Conservation (phyloP, 1,140 invertebrate species). For the Eubasilissa regina region DNA sequence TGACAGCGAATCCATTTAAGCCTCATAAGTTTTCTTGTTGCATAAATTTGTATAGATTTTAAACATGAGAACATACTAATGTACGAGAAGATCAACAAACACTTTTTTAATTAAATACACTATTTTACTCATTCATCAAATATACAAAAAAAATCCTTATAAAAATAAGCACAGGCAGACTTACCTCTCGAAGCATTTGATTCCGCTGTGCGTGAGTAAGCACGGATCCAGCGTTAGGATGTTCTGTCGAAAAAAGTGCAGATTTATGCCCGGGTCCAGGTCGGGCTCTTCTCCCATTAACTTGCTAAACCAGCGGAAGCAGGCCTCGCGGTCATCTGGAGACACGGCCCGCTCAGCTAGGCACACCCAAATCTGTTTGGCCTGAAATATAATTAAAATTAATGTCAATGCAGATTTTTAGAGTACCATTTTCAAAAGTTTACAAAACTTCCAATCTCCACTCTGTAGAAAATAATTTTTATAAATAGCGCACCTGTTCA, state of each 20-base stretch:
- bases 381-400: conserved; percentile 72
- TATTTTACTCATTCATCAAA: too few relatives aligned
- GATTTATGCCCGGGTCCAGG: conserved; percentile 95
- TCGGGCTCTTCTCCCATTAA: conserved; percentile 98
- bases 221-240: conserved; percentile 93
- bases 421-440: too few relatives aligned
- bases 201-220: conserved; percentile 94
- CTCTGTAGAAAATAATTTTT: background rate
- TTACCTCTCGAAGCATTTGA: conserved; percentile 83
- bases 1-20: too few relatives aligned
- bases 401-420: background rate
- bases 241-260: conserved; percentile 97
- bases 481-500: conserved; percentile 78
- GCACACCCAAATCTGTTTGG: conserved; percentile 97
- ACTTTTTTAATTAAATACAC: too few relatives aligned
- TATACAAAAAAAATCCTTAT: too few relatives aligned
- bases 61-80: too few relatives aligned
- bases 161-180: too few relatives aligned
- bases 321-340: conserved; percentile 92
- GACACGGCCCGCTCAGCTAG: conserved; percentile 95
- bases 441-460: too few relatives aligned
- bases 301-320: conserved; percentile 99
- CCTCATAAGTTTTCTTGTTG: too few relatives aligned
- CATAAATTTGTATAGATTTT: too few relatives aligned
- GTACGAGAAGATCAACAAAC: too few relatives aligned